Evolutionary conservation across 1,140 invertebrate species (phyloP).

Genomic region (Heterodera carotae): DNA sequence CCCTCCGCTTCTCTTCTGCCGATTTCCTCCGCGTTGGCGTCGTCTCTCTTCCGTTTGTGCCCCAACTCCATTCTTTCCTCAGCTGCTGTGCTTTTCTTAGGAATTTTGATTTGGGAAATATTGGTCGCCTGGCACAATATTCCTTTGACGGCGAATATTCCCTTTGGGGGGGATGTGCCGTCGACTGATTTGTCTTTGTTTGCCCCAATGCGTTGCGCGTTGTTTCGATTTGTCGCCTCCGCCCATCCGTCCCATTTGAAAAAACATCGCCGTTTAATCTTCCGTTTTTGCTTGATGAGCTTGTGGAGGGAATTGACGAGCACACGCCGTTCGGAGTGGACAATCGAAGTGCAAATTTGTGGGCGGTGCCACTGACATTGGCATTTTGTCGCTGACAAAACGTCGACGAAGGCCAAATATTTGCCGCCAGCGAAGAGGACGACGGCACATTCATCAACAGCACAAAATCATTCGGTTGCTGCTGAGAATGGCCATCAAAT

Average conservation of each 20-base stretch:
- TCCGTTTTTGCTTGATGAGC: background rate
- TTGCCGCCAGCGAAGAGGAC: background rate
- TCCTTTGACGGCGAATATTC: slow-evolving; percentile 5
- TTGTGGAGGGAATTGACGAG: background rate
- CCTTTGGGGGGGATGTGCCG: background rate
- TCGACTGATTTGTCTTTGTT: background rate
- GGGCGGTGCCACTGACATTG: background rate
- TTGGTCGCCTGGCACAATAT: background rate
- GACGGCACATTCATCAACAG: too few species aligned
- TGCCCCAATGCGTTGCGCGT: too few species aligned
- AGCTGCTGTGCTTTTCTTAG: slow-evolving; percentile 3
- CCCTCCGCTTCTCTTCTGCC: slow-evolving; percentile 11
- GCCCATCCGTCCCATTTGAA: background rate
- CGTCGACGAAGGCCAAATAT: background rate
- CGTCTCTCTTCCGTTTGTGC: slow-evolving; percentile 23
- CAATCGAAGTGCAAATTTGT: background rate
- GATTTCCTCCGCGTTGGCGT: slow-evolving; percentile 2
- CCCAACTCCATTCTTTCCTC: slow-evolving; percentile 11
- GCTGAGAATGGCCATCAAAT: background rate
- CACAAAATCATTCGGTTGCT: background rate
- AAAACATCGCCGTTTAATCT: background rate
- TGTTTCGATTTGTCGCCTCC: too few species aligned
- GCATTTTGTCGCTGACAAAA: background rate
- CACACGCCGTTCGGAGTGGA: background rate
- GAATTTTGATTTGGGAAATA: slow-evolving; percentile 7